phyloP scores from a whole-genome alignment of 2,888 invertebrate genomes.

The Chesias legatella region DNA sequence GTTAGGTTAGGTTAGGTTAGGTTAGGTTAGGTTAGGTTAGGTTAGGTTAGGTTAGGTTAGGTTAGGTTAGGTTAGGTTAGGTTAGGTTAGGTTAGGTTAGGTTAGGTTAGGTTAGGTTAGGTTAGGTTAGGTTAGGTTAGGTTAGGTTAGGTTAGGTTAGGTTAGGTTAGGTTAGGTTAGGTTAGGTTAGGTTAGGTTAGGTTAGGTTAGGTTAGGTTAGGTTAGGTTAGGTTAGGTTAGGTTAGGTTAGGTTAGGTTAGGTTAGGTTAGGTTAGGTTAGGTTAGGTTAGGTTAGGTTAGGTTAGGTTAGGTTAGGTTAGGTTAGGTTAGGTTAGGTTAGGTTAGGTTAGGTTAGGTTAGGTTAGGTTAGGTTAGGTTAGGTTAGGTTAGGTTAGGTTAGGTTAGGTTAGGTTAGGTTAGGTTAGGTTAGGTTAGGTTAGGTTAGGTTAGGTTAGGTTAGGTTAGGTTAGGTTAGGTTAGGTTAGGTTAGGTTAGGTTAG shows the following conservation, averaged over 20 bases:
- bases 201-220: conserved; percentile 33
- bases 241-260: conserved; percentile 7
- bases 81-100: conserved; percentile 19
- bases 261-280: conserved; percentile 6
- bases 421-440: conserved; percentile 23
- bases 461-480: conserved; percentile 20
- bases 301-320: conserved; percentile 7
- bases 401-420: conserved; percentile 11
- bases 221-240: conserved; percentile 29
- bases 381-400: conserved; percentile 7
- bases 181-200: conserved; percentile 33
- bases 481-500: conserved; percentile 17
- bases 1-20: conserved; percentile 14
- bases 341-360: conserved; percentile 8
- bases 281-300: conserved; percentile 7
- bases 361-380: conserved; percentile 9
- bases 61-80: conserved; percentile 19
- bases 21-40: conserved; percentile 10
- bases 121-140: conserved; percentile 17
- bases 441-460: conserved; percentile 23
- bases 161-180: conserved; percentile 24
- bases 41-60: conserved; percentile 13
- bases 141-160: conserved; percentile 18
- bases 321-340: conserved; percentile 7
- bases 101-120: conserved; percentile 4